These are phyloP conservation scores for Ondatra zibethicus DNA, from an alignment of 2,113 vertebrate genomes.

Conservation along the genomic window DNA sequence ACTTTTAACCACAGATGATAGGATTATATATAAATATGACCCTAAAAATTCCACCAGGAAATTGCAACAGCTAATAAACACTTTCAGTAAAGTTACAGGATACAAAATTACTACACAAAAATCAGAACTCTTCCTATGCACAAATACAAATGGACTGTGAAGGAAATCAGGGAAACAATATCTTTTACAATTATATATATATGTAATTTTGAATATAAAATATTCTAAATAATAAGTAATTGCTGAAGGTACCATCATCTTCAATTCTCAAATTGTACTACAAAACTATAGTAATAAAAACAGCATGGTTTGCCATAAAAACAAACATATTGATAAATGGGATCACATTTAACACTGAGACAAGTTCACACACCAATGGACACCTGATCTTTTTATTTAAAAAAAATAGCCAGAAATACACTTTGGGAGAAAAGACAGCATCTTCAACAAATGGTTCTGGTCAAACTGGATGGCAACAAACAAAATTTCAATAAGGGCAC, in stretches of 20 bases:
- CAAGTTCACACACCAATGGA: not conserved
- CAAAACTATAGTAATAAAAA: not conserved
- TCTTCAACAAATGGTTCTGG: not conserved
- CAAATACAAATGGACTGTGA: not conserved
- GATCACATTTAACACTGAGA: not conserved
- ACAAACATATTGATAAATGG: not conserved
- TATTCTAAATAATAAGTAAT: not conserved
- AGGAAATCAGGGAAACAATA: not conserved
- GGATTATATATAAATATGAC: not conserved
- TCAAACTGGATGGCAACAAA: not conserved
- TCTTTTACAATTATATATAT: not conserved
- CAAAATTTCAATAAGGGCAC: not conserved
- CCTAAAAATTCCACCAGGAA: not conserved
- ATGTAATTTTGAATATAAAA: not conserved
- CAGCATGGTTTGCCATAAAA: not conserved
- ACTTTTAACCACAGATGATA: not conserved
- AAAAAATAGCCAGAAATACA: not conserved
- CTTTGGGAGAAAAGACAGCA: not conserved
- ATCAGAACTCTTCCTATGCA: not conserved
- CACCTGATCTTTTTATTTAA: not conserved
- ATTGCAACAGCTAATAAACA: not conserved
- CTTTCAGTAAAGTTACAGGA: not conserved
- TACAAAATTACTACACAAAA: not conserved
- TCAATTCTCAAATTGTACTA: not conserved
- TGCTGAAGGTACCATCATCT: not conserved